These are phyloP conservation scores for Cricetomys ansorgei DNA, from an alignment of 2,113 vertebrate species.

Conservation along the genomic window DNA sequence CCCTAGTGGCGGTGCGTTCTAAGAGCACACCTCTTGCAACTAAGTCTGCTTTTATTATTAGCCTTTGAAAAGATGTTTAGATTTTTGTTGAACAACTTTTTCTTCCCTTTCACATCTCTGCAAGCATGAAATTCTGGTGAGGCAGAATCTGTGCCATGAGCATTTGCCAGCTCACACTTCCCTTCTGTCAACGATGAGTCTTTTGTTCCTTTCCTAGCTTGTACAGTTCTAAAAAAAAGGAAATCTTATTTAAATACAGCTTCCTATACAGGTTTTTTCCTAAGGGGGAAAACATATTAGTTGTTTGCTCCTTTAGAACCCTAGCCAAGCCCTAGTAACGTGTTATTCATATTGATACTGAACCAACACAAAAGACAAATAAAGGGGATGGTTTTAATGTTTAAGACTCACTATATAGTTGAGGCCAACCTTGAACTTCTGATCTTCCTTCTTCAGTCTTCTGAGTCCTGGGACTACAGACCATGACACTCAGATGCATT, in stretches of 20 bases:
- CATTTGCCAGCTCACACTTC: background rate
- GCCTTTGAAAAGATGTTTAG: background rate
- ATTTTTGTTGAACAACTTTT: background rate
- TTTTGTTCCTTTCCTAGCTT: background rate
- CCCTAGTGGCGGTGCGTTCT: conserved; percentile 27
- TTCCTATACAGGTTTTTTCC: background rate
- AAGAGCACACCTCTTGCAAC: background rate
- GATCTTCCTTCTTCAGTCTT: background rate
- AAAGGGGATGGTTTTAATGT: background rate
- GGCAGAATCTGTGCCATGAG: background rate
- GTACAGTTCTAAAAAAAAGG: background rate
- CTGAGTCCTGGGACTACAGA: background rate
- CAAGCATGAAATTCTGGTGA: background rate
- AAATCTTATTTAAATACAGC: background rate
- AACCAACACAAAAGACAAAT: conserved; percentile 8
- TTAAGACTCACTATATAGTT: background rate
- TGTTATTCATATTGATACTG: background rate
- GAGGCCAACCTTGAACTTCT: background rate
- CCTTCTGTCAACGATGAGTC: background rate
- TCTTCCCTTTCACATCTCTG: background rate
- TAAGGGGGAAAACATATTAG: background rate
- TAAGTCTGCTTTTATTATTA: background rate
- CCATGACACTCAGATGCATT: background rate
- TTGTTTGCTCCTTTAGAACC: background rate
- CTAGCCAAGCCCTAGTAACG: background rate